These are phyloP conservation scores for Perizoma affinitatum DNA, from an alignment of 2,888 invertebrate genomes.

Conservation along the genomic window DNA sequence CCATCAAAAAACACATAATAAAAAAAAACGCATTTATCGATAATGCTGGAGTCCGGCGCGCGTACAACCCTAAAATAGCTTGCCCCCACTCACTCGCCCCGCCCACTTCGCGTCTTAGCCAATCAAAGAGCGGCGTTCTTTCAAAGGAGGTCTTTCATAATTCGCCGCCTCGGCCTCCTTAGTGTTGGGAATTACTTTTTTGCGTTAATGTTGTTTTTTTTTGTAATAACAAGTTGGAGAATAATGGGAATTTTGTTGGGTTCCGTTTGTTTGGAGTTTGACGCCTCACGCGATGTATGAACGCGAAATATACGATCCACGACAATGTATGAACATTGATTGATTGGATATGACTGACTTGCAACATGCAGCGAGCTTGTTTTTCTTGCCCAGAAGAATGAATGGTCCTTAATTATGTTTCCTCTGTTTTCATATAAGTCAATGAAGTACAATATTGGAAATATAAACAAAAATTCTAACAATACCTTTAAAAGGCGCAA, in stretches of 20 bases:
- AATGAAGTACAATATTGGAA: no score
- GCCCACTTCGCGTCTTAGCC: constrained; percentile 61
- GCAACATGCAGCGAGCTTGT: constrained; percentile 7
- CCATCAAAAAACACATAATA: constrained; percentile 53
- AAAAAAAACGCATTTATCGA: constrained; percentile 73
- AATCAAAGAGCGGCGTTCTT: constrained; percentile 55
- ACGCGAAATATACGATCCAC: constrained; percentile 33
- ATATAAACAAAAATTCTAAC: no score
- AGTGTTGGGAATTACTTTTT: constrained; percentile 78
- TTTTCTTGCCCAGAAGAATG: no score
- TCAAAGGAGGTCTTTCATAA: constrained; percentile 55
- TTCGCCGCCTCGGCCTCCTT: constrained; percentile 66
- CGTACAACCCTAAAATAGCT: constrained; percentile 63
- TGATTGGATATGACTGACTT: constrained; percentile 29
- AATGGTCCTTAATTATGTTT: no score
- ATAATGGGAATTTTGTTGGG: constrained; percentile 57
- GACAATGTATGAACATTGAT: constrained; percentile 31
- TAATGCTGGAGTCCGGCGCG: constrained; percentile 54
- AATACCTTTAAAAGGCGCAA: no score
- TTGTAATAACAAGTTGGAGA: constrained; percentile 53
- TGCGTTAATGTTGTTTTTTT: constrained; percentile 66
- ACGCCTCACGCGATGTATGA: constrained; percentile 69
- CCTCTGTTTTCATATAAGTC: no score
- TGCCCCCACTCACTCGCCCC: constrained; percentile 63
- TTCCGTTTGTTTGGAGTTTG: constrained; percentile 52